These are phyloP conservation scores for Kryptolebias ocellatus DNA, from an alignment of 2,797 vertebrate species.

Conservation along the genomic window DNA sequence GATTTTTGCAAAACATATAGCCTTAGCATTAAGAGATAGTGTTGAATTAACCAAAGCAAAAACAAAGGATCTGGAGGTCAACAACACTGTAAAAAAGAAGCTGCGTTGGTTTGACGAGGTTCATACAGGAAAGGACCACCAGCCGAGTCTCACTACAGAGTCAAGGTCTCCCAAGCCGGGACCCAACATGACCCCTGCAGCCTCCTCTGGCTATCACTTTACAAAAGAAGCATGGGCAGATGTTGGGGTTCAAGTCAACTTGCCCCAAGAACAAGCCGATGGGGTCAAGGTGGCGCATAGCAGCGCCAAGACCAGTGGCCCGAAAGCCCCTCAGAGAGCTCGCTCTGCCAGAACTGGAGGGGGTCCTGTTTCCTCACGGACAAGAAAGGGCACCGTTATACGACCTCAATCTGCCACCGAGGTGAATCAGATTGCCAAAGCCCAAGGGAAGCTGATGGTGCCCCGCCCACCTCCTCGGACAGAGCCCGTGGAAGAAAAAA, in stretches of 20 bases:
- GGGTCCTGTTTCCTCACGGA: slow-evolving; percentile 59
- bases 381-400: slow-evolving; percentile 80
- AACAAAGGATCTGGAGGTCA: slow-evolving; percentile 67
- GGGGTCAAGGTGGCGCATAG: slow-evolving; percentile 71
- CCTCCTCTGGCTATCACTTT: slow-evolving; percentile 72
- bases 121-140: slow-evolving; percentile 64
- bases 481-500: slow-evolving; percentile 48
- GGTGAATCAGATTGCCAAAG: slow-evolving; percentile 74
- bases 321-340: slow-evolving; percentile 71
- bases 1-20: slow-evolving; percentile 76
- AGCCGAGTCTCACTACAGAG: slow-evolving; percentile 55
- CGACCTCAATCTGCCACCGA: slow-evolving; percentile 79
- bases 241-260: slow-evolving; percentile 78
- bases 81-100: slow-evolving; percentile 80
- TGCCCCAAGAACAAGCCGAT: slow-evolving; percentile 39
- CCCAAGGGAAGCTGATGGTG: slow-evolving; percentile 78
- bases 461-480: slow-evolving; percentile 83
- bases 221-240: slow-evolving; percentile 86
- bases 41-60: slow-evolving; percentile 86
- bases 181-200: slow-evolving; percentile 58
- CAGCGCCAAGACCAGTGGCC: slow-evolving; percentile 57
- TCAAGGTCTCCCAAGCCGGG: slow-evolving; percentile 62
- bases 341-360: slow-evolving; percentile 66
- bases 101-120: slow-evolving; percentile 91
- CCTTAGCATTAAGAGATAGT: slow-evolving; percentile 86